Percentiles rank a stretch among this genome's conserved stretches.
phyloP scores from a whole-genome alignment of 2,888 invertebrate genomes.

The Caenorhabditis sp. region DNA sequence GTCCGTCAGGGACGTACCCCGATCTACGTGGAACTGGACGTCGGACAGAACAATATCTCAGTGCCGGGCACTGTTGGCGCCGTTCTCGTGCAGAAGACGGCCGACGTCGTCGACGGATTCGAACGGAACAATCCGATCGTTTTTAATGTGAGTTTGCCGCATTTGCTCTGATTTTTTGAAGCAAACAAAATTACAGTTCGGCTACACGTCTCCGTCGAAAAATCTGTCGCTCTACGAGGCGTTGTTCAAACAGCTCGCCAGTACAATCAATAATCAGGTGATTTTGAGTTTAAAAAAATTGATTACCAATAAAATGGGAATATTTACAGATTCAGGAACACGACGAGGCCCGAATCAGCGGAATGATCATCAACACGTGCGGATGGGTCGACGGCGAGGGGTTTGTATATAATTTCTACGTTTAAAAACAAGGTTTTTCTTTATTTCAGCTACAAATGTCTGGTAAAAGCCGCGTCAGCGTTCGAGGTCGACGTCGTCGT shows the following conservation, averaged over 20 bases:
- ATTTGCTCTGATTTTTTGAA: no score
- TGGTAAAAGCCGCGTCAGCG: slow-evolving; percentile 90
- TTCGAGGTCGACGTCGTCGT: slow-evolving; percentile 96
- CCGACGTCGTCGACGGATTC: slow-evolving; percentile 94
- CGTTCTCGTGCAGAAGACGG: slow-evolving; percentile 89
- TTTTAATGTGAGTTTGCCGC: slow-evolving; percentile 83
- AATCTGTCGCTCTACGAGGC: slow-evolving; percentile 90
- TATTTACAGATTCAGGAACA: no score
- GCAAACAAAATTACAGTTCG: no score
- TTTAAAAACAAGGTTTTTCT: background rate
- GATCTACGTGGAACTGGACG: slow-evolving; percentile 93
- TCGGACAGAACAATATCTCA: slow-evolving; percentile 83
- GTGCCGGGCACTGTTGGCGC: slow-evolving; percentile 77
- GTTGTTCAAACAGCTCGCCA: slow-evolving; percentile 88
- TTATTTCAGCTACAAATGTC: slow-evolving; percentile 72
- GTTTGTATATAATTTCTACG: slow-evolving; percentile 81
- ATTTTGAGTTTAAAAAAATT: no score
- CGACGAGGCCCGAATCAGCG: slow-evolving; percentile 81
- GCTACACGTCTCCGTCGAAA: slow-evolving; percentile 86
- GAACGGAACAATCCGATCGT: slow-evolving; percentile 88
- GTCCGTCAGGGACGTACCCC: slow-evolving; percentile 87
- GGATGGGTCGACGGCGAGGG: slow-evolving; percentile 96
- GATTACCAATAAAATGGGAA: no score
- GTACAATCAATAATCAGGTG: slow-evolving; percentile 79
- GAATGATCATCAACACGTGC: slow-evolving; percentile 95